Percentiles rank a stretch among this genome's conserved stretches.
Conservation (phyloP, 2,113 vertebrate genomes). For the Trichechus manatus region DNA sequence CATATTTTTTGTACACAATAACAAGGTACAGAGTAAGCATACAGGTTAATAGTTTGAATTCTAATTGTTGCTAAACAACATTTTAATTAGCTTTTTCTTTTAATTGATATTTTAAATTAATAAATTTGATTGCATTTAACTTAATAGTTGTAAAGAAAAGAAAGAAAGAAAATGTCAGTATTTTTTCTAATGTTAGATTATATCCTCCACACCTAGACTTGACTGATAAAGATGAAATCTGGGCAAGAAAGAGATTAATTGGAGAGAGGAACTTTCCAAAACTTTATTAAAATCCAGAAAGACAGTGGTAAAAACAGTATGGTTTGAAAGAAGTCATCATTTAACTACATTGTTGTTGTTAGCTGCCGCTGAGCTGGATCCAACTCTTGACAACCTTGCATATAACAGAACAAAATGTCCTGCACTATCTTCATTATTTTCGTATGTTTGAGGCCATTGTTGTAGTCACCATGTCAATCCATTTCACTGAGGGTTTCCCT, state of each 20-base stretch:
- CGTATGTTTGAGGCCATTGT: too few species aligned
- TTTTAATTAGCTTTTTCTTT: background rate
- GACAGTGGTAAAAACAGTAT: background rate
- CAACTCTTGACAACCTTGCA: too few species aligned
- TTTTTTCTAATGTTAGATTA: background rate
- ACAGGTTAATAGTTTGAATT: background rate
- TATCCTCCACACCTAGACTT: background rate
- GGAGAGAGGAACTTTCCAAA: background rate
- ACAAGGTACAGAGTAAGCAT: background rate
- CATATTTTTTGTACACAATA: background rate
- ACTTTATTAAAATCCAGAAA: background rate
- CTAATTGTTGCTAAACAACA: background rate
- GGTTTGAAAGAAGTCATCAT: background rate
- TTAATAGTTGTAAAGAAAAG: background rate
- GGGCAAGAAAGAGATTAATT: background rate
- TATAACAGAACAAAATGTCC: too few species aligned
- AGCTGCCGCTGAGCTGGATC: background rate
- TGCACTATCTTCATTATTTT: too few species aligned
- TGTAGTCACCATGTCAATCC: too few species aligned
- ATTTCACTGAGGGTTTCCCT: too few species aligned
- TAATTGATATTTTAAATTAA: background rate
- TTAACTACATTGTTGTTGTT: background rate
- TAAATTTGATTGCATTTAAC: slow-evolving; percentile 19
- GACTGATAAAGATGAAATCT: background rate
- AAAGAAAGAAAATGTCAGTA: background rate